Evolutionary conservation across 1,140 invertebrate species (phyloP).

Genomic region (Archivesica marissinica): DNA sequence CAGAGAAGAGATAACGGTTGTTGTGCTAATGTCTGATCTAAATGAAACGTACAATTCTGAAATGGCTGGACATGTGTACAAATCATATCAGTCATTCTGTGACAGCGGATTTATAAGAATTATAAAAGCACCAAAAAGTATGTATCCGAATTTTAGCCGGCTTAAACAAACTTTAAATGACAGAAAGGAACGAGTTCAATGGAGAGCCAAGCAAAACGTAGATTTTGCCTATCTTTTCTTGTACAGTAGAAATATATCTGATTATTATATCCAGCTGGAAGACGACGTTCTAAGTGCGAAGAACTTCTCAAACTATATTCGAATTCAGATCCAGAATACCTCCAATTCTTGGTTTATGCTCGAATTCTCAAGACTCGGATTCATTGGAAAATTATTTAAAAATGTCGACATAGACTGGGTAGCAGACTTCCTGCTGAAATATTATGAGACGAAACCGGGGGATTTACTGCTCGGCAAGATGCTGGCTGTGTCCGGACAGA

Average conservation of each 20-base stretch:
- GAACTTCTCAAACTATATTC: slow-evolving; percentile 75
- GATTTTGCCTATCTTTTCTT: slow-evolving; percentile 82
- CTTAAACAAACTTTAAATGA: slow-evolving; percentile 90
- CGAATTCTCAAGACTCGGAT: slow-evolving; percentile 81
- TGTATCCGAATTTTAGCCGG: slow-evolving; percentile 77
- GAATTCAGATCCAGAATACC: slow-evolving; percentile 74
- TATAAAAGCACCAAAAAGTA: slow-evolving; percentile 72
- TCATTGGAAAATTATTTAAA: slow-evolving; percentile 82
- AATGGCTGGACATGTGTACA: slow-evolving; percentile 49
- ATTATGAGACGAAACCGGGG: slow-evolving; percentile 80
- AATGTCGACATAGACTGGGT: slow-evolving; percentile 75
- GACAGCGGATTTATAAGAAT: slow-evolving; percentile 77
- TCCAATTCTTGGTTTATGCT: slow-evolving; percentile 79
- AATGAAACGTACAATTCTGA: slow-evolving; percentile 69
- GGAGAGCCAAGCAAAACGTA: slow-evolving; percentile 83
- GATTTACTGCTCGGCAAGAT: slow-evolving; percentile 80
- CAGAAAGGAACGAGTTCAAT: slow-evolving; percentile 90
- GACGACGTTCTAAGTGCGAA: slow-evolving; percentile 81
- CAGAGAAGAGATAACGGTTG: slow-evolving; percentile 63
- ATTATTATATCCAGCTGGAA: slow-evolving; percentile 83
- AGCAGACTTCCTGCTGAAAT: slow-evolving; percentile 74
- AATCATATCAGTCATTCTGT: slow-evolving; percentile 49
- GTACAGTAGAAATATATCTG: slow-evolving; percentile 77
- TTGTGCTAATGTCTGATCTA: slow-evolving; percentile 74
- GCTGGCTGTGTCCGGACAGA: slow-evolving; percentile 65